Conservation (phyloP, 2,888 invertebrate genomes). For the Ormyrus labotus region DNA sequence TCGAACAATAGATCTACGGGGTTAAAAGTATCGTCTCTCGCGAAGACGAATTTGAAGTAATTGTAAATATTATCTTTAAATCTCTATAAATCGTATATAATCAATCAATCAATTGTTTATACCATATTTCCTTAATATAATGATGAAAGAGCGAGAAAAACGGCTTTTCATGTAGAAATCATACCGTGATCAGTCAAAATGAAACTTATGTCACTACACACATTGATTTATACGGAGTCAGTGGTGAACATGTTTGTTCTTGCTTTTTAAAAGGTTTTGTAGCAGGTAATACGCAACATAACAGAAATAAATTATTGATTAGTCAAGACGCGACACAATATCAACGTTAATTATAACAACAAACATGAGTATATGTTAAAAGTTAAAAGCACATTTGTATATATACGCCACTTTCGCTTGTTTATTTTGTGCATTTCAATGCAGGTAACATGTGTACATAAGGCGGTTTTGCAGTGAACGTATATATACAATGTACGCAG, state of each 20-base stretch:
- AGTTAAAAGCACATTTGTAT: conserved; percentile 28
- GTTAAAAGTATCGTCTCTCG: conserved; percentile 25
- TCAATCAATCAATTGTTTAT: conserved; percentile 1
- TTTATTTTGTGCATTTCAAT: conserved; percentile 19
- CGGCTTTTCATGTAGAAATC: not conserved
- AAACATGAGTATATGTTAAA: conserved; percentile 36
- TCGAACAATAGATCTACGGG: not conserved
- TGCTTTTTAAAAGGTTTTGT: conserved; percentile 7
- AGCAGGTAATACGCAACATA: conserved; percentile 22
- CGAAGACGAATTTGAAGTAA: not conserved
- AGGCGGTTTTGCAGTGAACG: conserved; percentile 2
- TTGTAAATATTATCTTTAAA: conserved; percentile 2
- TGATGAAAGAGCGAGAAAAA: conserved; percentile 4
- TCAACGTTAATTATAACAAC: conserved; percentile 47
- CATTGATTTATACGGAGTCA: conserved; percentile 6
- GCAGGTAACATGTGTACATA: conserved; percentile 10
- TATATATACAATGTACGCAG: conserved; percentile 14
- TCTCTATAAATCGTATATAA: conserved; percentile 22
- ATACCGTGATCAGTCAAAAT: conserved; percentile 16
- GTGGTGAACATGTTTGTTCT: conserved; percentile 12
- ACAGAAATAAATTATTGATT: conserved; percentile 52
- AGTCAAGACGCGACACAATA: conserved; percentile 48
- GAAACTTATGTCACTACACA: not conserved
- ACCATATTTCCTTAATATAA: conserved; percentile 9
- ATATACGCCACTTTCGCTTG: not conserved